phyloP scores from a whole-genome alignment of 2,113 vertebrate species.

The Psephotus haematonotus region DNA sequence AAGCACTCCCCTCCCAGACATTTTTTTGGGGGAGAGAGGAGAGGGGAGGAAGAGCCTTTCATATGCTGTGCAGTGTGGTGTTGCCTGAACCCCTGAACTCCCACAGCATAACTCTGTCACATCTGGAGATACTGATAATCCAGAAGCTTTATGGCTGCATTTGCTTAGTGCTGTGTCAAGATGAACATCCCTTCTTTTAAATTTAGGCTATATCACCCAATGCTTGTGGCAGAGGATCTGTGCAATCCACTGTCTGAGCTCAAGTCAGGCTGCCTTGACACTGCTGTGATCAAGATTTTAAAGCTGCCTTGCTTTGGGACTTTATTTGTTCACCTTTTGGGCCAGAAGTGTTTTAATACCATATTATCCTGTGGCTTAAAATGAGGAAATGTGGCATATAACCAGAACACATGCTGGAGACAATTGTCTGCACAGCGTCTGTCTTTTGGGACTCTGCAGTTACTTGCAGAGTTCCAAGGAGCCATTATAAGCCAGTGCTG shows the following conservation, averaged over 20 bases:
- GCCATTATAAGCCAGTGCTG: neutral
- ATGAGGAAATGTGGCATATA: neutral
- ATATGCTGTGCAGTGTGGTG: fast-evolving
- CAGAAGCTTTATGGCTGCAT: neutral
- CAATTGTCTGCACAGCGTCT: neutral
- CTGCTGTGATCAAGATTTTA: neutral
- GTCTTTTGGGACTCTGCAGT: neutral
- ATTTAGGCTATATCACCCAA: neutral
- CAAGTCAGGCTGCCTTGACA: neutral
- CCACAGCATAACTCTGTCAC: neutral
- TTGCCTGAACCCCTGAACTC: neutral
- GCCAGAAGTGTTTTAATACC: neutral
- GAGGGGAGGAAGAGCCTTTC: neutral
- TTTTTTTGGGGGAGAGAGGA: neutral
- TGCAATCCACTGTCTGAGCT: neutral
- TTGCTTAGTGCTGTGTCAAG: neutral
- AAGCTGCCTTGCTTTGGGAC: neutral
- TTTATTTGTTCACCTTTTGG: neutral
- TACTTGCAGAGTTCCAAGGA: neutral
- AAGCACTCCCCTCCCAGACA: fast-evolving
- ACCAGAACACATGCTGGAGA: neutral
- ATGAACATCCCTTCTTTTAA: neutral
- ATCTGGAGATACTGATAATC: neutral
- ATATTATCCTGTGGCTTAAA: neutral
- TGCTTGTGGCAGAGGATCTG: neutral